A percentile compares a stretch with the other conserved stretches of the same genome.
phyloP scores from a whole-genome alignment of 2,113 vertebrate genomes.

The Conger conger region DNA sequence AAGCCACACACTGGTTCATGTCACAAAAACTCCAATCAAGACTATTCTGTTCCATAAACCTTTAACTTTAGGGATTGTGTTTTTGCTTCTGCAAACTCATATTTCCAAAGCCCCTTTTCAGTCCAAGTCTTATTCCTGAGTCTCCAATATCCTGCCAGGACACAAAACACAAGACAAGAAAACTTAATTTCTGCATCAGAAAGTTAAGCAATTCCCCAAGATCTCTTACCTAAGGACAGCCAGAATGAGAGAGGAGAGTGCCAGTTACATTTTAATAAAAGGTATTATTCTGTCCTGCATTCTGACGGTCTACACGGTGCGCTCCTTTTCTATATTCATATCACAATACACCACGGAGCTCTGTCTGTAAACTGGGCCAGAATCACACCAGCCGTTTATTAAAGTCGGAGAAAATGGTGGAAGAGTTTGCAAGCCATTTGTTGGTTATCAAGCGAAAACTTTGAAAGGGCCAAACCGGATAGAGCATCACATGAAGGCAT shows the following conservation, averaged over 20 bases:
- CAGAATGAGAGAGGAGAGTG: not conserved
- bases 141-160: slow-evolving; percentile 11
- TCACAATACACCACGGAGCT: not conserved
- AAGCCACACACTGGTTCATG: not conserved
- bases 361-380: not conserved
- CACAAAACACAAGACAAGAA: not conserved
- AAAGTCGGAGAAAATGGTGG: not conserved
- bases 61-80: not conserved
- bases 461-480: no score
- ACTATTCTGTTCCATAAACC: not conserved
- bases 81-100: slow-evolving; percentile 9
- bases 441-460: no score
- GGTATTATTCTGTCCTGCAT: not conserved
- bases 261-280: not conserved
- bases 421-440: not conserved
- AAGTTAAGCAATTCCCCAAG: not conserved
- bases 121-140: slow-evolving; percentile 12
- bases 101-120: slow-evolving; percentile 15
- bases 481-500: no score
- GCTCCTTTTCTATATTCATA: not conserved
- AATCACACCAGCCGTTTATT: not conserved
- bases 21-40: not conserved
- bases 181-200: not conserved
- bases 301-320: not conserved
- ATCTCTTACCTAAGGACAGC: not conserved